Base-by-base conservation (phyloP, 1,140 invertebrate genomes). In the Drosophila truncata region DNA sequence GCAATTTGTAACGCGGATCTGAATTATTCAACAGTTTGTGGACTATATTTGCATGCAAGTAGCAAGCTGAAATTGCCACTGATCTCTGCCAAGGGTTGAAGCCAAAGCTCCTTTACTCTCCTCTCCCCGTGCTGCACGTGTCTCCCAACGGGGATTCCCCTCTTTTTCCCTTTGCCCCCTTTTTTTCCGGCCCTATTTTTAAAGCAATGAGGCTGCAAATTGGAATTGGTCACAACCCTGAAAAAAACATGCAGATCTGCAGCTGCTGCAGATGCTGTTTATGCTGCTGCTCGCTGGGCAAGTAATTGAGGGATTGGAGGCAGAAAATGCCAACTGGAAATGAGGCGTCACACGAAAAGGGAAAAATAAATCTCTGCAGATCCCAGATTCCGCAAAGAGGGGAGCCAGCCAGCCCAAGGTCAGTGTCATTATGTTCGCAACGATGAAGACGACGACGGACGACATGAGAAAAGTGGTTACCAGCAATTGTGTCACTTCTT, bases 261-360 rank as follows among this genome's bases (percentile, higher is more conserved):
- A 63, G 82, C 74, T 70, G 78, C 16, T 16, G 9, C 25, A 3
- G 25, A 2, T 25, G 25, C 25, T 25, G 25, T 25, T 25, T 2
- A 2, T 25, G 25, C 25, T 25, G 25, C 25, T 25, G 2, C 23
- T 77, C 60, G 57, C 70, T 67, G 47, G 61, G 74, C 74, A 66
- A 71, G 46, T 66, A 83, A 87, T 87, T 76, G 76, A 76, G 72
- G 66, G 52, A 65, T 75, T 54, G 50, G 29, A 52, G 33, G 57
- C 84, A 78, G 61, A 67, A 87, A 88, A 88, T 88, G 54, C 85
- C 80, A 81, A 88, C 80, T 88, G 84, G 84, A 88, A 90, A 84
- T 90, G 85, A 88, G 81, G 85, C 85, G 65, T 69, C 84, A 88
- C 84, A 88, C 41, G 44, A 47, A 35, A 58, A 47, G 73, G 67